phyloP scores from a whole-genome alignment of 2,888 invertebrate species.

The Mimas tiliae region DNA sequence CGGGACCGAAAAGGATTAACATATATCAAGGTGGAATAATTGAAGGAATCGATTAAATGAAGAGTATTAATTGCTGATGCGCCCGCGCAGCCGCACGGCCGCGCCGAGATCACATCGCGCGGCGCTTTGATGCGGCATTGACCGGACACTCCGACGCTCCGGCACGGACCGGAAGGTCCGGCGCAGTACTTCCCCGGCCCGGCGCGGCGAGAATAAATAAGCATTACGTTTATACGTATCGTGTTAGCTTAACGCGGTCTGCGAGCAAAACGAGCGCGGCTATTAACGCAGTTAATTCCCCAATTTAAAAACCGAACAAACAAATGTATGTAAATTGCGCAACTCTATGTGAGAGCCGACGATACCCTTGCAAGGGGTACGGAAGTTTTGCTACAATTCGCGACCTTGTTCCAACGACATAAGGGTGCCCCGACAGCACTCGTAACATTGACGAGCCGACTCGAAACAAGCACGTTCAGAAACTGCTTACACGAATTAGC shows the following conservation, averaged over 20 bases:
- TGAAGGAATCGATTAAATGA: constrained; percentile 84
- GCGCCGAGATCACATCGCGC: constrained; percentile 56
- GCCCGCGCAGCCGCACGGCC: constrained; percentile 59
- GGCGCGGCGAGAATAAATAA: constrained; percentile 12
- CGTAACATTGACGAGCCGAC: constrained; percentile 64
- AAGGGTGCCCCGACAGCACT: constrained; percentile 45
- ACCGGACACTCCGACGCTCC: neutral
- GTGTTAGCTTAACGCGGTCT: constrained; percentile 52
- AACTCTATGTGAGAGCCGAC: constrained; percentile 80
- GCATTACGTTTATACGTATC: constrained; percentile 34
- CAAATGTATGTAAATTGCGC: constrained; percentile 83
- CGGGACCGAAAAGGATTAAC: constrained; percentile 76
- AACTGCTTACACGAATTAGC: constrained; percentile 85
- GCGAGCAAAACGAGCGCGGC: constrained; percentile 66
- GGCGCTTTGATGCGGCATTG: constrained; percentile 34
- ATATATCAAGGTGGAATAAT: constrained; percentile 83
- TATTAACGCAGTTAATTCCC: constrained; percentile 79
- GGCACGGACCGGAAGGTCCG: neutral
- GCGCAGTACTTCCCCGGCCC: neutral
- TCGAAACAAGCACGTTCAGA: constrained; percentile 83
- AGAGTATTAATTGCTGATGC: constrained; percentile 83
- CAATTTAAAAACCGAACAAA: constrained; percentile 84
- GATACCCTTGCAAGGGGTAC: constrained; percentile 61
- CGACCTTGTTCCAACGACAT: constrained; percentile 47
- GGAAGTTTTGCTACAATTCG: constrained; percentile 38